A percentile compares a stretch with the other conserved stretches of the same genome.
These are phyloP conservation scores for Lepidocolaptes lacrymiger DNA, from an alignment of 2,797 vertebrate species.

Conservation along the genomic window DNA sequence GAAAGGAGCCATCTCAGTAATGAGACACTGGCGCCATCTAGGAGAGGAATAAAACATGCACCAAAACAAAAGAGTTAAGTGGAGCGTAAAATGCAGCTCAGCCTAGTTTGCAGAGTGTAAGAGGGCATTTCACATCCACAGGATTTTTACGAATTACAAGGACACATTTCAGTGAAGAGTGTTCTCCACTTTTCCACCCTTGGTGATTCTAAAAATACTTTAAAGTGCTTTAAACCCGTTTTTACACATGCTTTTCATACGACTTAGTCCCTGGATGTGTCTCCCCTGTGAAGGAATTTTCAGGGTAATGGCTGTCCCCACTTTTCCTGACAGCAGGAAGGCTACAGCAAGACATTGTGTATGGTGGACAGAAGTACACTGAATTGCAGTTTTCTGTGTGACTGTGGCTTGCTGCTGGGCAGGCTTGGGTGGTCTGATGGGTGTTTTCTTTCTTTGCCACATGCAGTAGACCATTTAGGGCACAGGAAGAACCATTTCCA, in stretches of 20 bases:
- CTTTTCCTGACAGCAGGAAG: background rate
- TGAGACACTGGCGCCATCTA: slow-evolving; percentile 56
- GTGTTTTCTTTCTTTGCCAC: background rate
- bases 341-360: accelerated
- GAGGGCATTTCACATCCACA: background rate
- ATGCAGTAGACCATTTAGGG: background rate
- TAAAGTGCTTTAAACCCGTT: background rate
- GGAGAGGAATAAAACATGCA: slow-evolving; percentile 5
- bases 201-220: background rate
- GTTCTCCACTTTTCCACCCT: background rate
- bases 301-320: background rate
- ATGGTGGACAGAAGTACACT: background rate
- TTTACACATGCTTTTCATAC: background rate
- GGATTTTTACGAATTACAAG: background rate
- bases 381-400: background rate
- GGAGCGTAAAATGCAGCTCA: background rate
- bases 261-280: background rate
- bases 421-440: background rate
- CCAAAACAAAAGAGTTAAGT: background rate
- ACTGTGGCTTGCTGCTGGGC: background rate
- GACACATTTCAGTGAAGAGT: background rate
- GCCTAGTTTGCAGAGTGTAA: background rate
- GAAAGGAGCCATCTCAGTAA: background rate
- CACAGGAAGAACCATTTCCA: background rate
- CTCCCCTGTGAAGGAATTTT: background rate